Conservation (phyloP, 1,140 invertebrate species). For the Drosophila mauritiana region DNA sequence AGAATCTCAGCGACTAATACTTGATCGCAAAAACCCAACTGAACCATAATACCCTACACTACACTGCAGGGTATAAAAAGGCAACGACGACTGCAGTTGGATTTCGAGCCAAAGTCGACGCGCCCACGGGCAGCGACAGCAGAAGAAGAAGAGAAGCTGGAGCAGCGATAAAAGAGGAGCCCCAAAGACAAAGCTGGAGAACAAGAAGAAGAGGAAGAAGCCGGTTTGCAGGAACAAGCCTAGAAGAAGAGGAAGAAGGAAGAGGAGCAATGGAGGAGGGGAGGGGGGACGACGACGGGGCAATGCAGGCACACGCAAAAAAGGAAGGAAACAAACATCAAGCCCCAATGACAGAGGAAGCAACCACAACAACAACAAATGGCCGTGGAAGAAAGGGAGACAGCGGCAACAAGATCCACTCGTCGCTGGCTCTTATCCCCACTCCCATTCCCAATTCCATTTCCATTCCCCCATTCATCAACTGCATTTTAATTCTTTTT, state of each 20-base stretch:
- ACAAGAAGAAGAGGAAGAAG: slow-evolving; percentile 29
- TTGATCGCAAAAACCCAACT: not conserved
- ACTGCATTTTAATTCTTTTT: slow-evolving; percentile 66
- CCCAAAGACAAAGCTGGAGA: slow-evolving; percentile 24
- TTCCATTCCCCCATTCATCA: slow-evolving; percentile 71
- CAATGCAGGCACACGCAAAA: slow-evolving; percentile 49
- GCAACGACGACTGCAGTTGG: slow-evolving; percentile 30
- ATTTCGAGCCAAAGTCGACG: slow-evolving; percentile 46
- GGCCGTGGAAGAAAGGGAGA: slow-evolving; percentile 14
- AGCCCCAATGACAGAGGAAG: slow-evolving; percentile 59
- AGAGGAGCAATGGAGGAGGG: slow-evolving; percentile 1
- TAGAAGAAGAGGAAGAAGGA: slow-evolving; percentile 13
- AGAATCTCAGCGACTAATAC: not conserved
- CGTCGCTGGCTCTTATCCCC: slow-evolving; percentile 43
- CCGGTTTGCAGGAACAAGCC: slow-evolving; percentile 77
- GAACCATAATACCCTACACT: not conserved
- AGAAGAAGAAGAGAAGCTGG: slow-evolving; percentile 20
- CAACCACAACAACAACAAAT: slow-evolving; percentile 1
- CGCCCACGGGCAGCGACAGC: slow-evolving; percentile 71
- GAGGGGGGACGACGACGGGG: slow-evolving; percentile 3
- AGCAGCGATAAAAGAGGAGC: slow-evolving; percentile 30
- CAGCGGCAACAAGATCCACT: slow-evolving; percentile 48
- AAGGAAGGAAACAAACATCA: slow-evolving; percentile 81
- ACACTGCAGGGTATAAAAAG: slow-evolving; percentile 10
- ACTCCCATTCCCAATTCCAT: slow-evolving; percentile 29